phyloP scores from a whole-genome alignment of 37 sponge, comb jelly and placozoan genomes.

The Bolinopsis microptera region DNA sequence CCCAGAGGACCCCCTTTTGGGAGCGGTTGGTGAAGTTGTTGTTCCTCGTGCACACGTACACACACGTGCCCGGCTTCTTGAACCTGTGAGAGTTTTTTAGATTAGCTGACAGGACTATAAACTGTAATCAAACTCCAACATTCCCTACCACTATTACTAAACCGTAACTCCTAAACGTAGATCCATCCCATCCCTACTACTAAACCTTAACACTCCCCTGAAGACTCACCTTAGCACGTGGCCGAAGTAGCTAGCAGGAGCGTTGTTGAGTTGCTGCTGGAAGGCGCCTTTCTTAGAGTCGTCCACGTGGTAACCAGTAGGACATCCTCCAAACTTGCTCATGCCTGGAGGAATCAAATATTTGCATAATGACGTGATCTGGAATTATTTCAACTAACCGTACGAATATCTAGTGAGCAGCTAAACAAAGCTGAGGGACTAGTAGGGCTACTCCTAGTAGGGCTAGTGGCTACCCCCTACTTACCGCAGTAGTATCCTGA shows the following conservation, averaged over 20 bases:
- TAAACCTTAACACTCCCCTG: too few relatives aligned
- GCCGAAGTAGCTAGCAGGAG: slow-evolving; percentile 77
- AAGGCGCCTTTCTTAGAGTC: slow-evolving; percentile 68
- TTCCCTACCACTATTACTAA: too few relatives aligned
- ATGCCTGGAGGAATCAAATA: neutral
- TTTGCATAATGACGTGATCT: neutral
- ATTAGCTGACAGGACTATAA: too few relatives aligned
- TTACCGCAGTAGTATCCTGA: slow-evolving; percentile 63
- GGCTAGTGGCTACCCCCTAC: too few relatives aligned
- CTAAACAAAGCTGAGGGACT: too few relatives aligned
- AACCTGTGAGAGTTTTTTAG: neutral
- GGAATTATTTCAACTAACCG: neutral
- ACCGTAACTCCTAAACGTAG: too few relatives aligned
- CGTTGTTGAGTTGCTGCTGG: slow-evolving; percentile 89
- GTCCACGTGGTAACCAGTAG: slow-evolving; percentile 67
- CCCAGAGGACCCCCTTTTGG: slow-evolving; percentile 87
- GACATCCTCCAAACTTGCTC: slow-evolving; percentile 62
- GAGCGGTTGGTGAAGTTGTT: slow-evolving; percentile 99
- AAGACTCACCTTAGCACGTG: slow-evolving; percentile 18
- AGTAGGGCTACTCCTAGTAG: too few relatives aligned
- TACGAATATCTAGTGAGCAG: neutral
- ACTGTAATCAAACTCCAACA: too few relatives aligned
- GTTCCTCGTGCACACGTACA: slow-evolving; percentile 95
- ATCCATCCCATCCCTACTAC: too few relatives aligned
- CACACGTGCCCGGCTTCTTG: slow-evolving; percentile 71